Evolutionary conservation across 23 tunicate species (phyloP), one percentile per base, ranked within the genome.

Genomic region (Styela plicata): DNA sequence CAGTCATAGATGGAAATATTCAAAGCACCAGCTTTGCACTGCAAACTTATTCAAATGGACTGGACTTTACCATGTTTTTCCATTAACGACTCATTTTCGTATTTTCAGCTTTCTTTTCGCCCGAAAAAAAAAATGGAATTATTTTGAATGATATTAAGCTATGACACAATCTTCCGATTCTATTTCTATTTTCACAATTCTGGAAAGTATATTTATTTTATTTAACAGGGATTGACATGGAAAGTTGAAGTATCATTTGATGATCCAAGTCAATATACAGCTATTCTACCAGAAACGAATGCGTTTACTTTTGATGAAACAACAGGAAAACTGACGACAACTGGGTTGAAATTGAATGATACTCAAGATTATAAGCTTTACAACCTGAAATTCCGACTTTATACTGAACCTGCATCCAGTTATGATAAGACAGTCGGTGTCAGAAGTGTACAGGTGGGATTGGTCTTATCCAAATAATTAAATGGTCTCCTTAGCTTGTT

Each of bases 161-260:
- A n/a, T n/a, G n/a, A n/a, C 64, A 57, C 64, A 20, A 57, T 57
- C 19, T 20, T 18, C 64, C 18, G 64, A 18, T 57, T 57, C 20
- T 18, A 57, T 18, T 18, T 18, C 64, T 57, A 20, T 18, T 20
- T 57, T 20, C 18, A 20, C 18, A 18, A 18, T 57, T 18, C 64
- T 57, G 20, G 18, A 57, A 18, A 57, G 18, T 26, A 69, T 26
- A 69, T 69, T 23, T 19, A 22, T 25, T 73, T 36, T 16, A 32
- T 73, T 44, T 53, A 36, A 21, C 70, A 93, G 98, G 98, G 98
- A 44, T 78, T 79, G 34, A 63, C 87, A 19, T 93, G 91, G 92
- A 74, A 88, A 57, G 77, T 78, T 16, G 78, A 83, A 22, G 87
- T 85, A 2, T 74, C 85, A 2, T 63, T 93, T 27, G 97, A 85